Evolutionary conservation across 1,140 invertebrate species (phyloP), one percentile per base, ranked within the genome.

Genomic region (Camponotus floridanus): DNA sequence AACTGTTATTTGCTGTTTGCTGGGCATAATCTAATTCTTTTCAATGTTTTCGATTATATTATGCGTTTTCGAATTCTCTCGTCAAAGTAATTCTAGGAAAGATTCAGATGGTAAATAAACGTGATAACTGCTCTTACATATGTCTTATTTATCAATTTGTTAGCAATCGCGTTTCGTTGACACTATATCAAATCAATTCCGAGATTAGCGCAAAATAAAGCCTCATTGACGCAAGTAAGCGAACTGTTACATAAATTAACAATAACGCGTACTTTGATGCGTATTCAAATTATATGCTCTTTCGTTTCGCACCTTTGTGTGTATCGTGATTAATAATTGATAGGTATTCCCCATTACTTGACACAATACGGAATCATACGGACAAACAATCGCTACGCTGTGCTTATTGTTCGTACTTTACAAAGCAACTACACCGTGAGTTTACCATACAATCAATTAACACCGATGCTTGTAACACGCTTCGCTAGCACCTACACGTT

Each of bases 371-470:
- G 45, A 26, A 26, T 45, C 45, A 26, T 21, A 62, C 11, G 13
- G 7, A 7, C 5, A 6, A 33, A 18, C 33, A 36, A 8, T n/a
- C 18, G 15, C 31, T 31, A 39, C 11, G 31, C 11, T 33, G 2
- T 45, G 33, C 48, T 74, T 18, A 74, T 59, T 74, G 71, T 59
- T 45, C 15, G 48, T 51, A 51, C 48, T 18, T 74, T 33, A 33
- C 51, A 48, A 55, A 31, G 9, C 26, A 15, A 6, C 21, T 42
- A 21, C 18, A 21, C 15, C 26, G 18, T 18, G n/a, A 74, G 36
- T 59, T 59, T 21, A n/a, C 11, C 55, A n/a, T 74, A 74, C 36
- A n/a, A 59, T 74, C 51, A 74, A 74, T 57, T 74, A 74, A 74
- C 51, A 13, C n/a, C 51, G 33, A 74, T 59, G 51, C 36, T 7